Conservation (phyloP, 2,888 invertebrate species). For the Carterocephalus palaemon region DNA sequence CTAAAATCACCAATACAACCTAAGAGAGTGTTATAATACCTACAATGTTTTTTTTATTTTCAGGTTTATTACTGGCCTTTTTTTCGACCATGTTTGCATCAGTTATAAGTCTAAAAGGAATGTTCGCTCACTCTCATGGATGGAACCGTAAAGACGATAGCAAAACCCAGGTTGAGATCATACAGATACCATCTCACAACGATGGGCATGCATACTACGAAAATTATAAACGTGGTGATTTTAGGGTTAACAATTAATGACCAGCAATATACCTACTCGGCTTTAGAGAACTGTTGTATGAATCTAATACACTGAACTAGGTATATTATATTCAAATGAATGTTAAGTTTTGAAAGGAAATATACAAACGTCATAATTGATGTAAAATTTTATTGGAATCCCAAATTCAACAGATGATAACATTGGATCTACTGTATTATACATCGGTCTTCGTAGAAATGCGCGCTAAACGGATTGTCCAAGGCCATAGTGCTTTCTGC, state of each 20-base stretch:
- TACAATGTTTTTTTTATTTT: conserved; percentile 6
- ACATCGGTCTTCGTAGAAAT: conserved; percentile 62
- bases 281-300: no score
- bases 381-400: conserved; percentile 13
- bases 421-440: conserved; percentile 43
- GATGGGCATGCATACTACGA: conserved; percentile 61
- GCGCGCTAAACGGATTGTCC: conserved; percentile 55
- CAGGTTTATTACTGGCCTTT: conserved; percentile 68
- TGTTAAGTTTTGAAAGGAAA: conserved; percentile 2
- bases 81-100: conserved; percentile 79
- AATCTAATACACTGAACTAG: not conserved
- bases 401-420: not conserved
- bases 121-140: conserved; percentile 59
- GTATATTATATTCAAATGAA: not conserved
- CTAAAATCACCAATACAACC: no score
- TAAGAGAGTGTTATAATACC: no score
- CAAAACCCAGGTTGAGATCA: conserved; percentile 63
- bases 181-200: conserved; percentile 59
- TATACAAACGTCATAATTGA: not conserved
- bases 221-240: conserved; percentile 53
- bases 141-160: conserved; percentile 58
- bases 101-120: conserved; percentile 79
- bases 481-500: conserved; percentile 54
- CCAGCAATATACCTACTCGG: no score
- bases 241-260: conserved; percentile 17